Conservation (phyloP, 2,888 invertebrate genomes). For the Notocelia uddmanniana region DNA sequence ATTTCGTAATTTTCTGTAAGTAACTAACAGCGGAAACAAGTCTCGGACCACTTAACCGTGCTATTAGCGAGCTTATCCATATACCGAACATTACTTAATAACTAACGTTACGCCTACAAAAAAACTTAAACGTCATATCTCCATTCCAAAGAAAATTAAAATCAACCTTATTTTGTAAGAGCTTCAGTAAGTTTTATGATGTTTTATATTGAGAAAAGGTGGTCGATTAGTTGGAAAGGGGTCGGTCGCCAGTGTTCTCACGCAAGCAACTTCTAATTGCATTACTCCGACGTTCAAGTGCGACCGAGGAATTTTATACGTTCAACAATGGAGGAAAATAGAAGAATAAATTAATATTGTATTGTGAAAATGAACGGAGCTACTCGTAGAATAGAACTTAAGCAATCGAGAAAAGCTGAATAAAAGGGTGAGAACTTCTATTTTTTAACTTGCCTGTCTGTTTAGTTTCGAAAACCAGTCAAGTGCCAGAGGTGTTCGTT, state of each 20-base stretch:
- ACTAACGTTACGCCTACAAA: slow-evolving; percentile 23
- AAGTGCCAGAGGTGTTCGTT: no score
- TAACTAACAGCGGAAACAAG: slow-evolving; percentile 19
- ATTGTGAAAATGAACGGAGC: background rate
- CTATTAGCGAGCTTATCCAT: slow-evolving; percentile 27
- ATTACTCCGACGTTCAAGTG: slow-evolving; percentile 50
- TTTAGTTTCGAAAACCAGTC: no score
- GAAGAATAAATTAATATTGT: background rate
- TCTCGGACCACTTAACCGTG: slow-evolving; percentile 22
- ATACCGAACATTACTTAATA: slow-evolving; percentile 34
- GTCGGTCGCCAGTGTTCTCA: slow-evolving; percentile 46
- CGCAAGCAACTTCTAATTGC: slow-evolving; percentile 57
- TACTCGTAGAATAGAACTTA: background rate
- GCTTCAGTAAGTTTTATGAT: background rate
- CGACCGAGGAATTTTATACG: slow-evolving; percentile 20
- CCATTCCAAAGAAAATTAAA: background rate
- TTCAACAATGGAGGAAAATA: slow-evolving; percentile 6
- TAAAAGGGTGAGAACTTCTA: no score
- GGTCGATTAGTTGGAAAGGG: slow-evolving; percentile 10
- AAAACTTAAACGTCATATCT: slow-evolving; percentile 7
- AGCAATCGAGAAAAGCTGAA: no score
- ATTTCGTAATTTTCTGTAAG: slow-evolving; percentile 1
- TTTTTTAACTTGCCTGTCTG: no score
- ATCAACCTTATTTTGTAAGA: slow-evolving; percentile 4
- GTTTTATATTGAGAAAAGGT: background rate